Evolutionary conservation across 2,888 invertebrate genomes (phyloP), one percentile per base, ranked within the genome.

Genomic region (Dyspetes luteomarginatus): DNA sequence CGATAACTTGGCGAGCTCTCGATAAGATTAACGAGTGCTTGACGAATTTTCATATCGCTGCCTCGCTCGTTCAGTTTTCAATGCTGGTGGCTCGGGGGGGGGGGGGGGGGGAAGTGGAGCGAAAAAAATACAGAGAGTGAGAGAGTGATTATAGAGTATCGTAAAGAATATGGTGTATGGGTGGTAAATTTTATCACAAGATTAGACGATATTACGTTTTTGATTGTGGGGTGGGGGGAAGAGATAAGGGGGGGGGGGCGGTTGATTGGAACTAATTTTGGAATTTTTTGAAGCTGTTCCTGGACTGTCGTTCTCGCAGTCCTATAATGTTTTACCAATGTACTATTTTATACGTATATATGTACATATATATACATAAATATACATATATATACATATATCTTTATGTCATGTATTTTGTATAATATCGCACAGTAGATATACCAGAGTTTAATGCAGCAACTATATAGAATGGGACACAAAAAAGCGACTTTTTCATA

Each of bases 121-220:
- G 26, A 56, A 24, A 50, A 67, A 67, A 17, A 52, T 72, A 81
- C 71, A 62, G 67, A 78, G 72, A 78, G 72, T 72, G 67, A 68
- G 71, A 68, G 68, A 72, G 76, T 55, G 72, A 68, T 62, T 52
- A 41, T 55, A 71, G 72, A 78, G 71, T 43, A 64, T 60, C 65
- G 68, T 71, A 71, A 30, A 71, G 71, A 76, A 50, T 76, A 62
- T 62, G 56, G 43, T 71, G 30, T 50, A 58, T 62, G 19, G 55
- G 60, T 72, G 67, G 30, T 24, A 36, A 28, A 58, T 72, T 55
- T 19, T 55, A 71, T 65, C 65, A 45, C 67, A 22, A 22, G 45
- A 55, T 50, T 24, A 52, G 55, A 45, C 24, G 24, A 7, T 7
- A 60, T 36, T 48, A 60, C 36, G 36, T 26, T 30, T 36, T n/a